Conservation (phyloP, 2,797 vertebrate genomes). For the Enteromius mattozi region DNA sequence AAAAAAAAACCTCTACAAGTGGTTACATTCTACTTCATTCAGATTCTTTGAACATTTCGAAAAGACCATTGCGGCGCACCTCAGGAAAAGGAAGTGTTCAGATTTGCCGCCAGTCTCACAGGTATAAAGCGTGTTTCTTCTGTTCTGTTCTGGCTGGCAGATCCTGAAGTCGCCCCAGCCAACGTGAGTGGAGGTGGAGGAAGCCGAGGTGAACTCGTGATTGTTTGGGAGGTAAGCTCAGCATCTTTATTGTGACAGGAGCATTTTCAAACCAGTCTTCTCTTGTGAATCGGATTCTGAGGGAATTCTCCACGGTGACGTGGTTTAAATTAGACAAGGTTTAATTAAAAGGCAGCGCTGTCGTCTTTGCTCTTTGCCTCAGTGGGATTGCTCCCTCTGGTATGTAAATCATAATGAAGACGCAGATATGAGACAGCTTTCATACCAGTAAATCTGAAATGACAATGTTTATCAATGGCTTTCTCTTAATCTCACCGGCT, state of each 20-base stretch:
- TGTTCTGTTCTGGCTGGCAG: slow-evolving; percentile 66
- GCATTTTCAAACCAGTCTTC: slow-evolving; percentile 55
- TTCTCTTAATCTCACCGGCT: slow-evolving; percentile 41
- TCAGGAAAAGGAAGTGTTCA: background rate
- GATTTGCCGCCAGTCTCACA: slow-evolving; percentile 1
- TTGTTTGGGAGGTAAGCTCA: slow-evolving; percentile 89
- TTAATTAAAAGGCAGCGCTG: slow-evolving; percentile 71
- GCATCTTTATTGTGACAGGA: slow-evolving; percentile 53
- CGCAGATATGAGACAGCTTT: slow-evolving; percentile 54
- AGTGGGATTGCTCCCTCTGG: slow-evolving; percentile 57
- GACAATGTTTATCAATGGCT: slow-evolving; percentile 50
- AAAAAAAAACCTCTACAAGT: background rate
- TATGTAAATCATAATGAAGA: slow-evolving; percentile 70
- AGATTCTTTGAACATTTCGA: slow-evolving; percentile 12
- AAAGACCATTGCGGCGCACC: background rate
- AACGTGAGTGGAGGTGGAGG: slow-evolving; percentile 85
- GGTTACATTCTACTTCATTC: background rate
- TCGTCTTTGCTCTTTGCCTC: slow-evolving; percentile 68
- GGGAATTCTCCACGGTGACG: slow-evolving; percentile 60
- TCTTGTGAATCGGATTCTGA: slow-evolving; percentile 60
- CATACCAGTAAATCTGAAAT: slow-evolving; percentile 36
- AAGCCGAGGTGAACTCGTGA: slow-evolving; percentile 85
- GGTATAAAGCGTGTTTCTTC: slow-evolving; percentile 30
- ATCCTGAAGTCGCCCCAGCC: slow-evolving; percentile 82
- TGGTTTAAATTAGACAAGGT: slow-evolving; percentile 64